phyloP scores from a whole-genome alignment of 2,888 invertebrate species.

The Nasonovia ribisnigri region DNA sequence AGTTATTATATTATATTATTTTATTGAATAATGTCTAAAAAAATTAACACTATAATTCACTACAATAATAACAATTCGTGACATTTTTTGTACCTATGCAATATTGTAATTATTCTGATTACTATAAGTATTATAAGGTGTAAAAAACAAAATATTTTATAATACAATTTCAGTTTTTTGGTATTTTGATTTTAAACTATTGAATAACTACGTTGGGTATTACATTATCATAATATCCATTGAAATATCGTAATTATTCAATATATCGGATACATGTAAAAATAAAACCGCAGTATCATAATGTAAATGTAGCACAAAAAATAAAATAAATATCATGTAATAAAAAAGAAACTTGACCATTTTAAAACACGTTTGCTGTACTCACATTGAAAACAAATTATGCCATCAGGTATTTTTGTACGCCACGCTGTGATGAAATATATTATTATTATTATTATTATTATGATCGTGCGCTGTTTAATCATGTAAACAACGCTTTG shows the following conservation, averaged over 20 bases:
- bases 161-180: not conserved
- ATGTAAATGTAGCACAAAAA: not conserved
- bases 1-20: not conserved
- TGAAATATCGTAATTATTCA: not conserved
- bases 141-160: not conserved
- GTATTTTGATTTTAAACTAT: not conserved
- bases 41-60: not conserved
- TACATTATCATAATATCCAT: not conserved
- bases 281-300: not conserved
- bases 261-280: not conserved
- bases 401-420: not conserved
- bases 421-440: not conserved
- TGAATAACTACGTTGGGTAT: not conserved
- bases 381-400: not conserved
- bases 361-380: not conserved
- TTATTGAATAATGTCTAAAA: not conserved
- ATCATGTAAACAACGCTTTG: not conserved
- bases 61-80: not conserved
- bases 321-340: not conserved
- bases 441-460: not conserved
- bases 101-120: not conserved
- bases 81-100: not conserved
- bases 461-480: not conserved
- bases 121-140: too few species aligned
- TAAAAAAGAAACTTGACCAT: not conserved